Base-by-base conservation (phyloP, 2,888 invertebrate genomes). In the Mayetiola destructor region DNA sequence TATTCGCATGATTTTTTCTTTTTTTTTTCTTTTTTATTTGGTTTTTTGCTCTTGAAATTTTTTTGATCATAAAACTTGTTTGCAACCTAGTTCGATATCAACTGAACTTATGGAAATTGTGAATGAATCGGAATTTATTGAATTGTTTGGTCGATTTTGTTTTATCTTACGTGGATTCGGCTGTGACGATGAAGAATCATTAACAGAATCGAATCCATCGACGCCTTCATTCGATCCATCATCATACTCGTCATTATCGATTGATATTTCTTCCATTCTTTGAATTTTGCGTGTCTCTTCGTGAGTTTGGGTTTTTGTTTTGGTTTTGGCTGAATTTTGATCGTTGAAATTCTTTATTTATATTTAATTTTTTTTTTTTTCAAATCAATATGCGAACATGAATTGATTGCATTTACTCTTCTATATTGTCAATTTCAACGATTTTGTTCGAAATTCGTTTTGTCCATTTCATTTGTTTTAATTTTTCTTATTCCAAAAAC, bases 171-270 rank as follows among this genome's bases (percentile, higher is more conserved):
- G 59, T 53, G 61, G 60, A 30, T 58, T 59, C 12, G 60, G 55
- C 52, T 61, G 76, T 55, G 76, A 76, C 55, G 76, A 73, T 59
- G 75, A 67, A 55, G 75, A 73, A 63, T 77, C 76, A 56, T 76
- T 76, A 58, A 75, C 70, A 61, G 75, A 72, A 60, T 79, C 60
- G 40, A 58, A 62, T 20, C 80, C 85, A 69, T 84, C 84, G 64
- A 83, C 83, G 64, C 84, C 85, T 60, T 84, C 80, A 66, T 85
- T 85, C 40, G 84, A 84, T 61, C 80, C 82, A 67, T 85, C 85
- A 62, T 81, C 82, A 65, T 84, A 76, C 72, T 85, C 85, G 76
- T 84, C 81, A 69, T 85, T 81, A 69, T 85, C 81, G 69, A 77
- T 69, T 61, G 74, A 73, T 64, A 68, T 73, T 62, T 76, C 77